Conservation (phyloP, 2,888 invertebrate genomes). For the Brenthis daphne region DNA sequence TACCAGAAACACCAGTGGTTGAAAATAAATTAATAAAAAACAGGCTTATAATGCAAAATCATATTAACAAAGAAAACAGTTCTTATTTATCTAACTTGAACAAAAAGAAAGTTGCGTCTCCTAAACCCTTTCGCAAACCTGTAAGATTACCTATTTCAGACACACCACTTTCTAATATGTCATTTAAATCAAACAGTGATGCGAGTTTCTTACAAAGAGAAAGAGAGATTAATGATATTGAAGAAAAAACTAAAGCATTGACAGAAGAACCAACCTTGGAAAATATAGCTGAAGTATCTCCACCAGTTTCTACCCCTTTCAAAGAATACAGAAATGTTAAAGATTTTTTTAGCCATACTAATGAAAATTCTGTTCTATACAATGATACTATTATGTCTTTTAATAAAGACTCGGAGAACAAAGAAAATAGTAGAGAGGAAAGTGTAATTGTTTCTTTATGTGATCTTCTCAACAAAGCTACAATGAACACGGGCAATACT, state of each 20-base stretch:
- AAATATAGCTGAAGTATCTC: constrained; percentile 60
- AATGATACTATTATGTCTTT: constrained; percentile 68
- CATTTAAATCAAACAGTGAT: constrained; percentile 67
- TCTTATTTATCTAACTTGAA: constrained; percentile 39
- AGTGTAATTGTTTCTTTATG: constrained; percentile 68
- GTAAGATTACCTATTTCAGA: constrained; percentile 47
- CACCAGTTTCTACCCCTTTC: constrained; percentile 68
- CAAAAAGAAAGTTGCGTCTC: constrained; percentile 40
- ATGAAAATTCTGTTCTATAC: constrained; percentile 51
- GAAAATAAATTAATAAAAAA: constrained; percentile 45
- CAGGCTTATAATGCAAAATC: constrained; percentile 44
- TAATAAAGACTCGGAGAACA: constrained; percentile 50
- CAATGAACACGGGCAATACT: constrained; percentile 49
- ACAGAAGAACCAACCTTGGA: constrained; percentile 53
- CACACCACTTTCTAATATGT: constrained; percentile 61
- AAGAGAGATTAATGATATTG: constrained; percentile 62
- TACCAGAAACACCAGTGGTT: constrained; percentile 61
- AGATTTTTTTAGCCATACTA: constrained; percentile 61
- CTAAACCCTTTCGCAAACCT: constrained; percentile 33
- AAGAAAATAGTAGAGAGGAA: constrained; percentile 58
- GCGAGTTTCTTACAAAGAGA: constrained; percentile 69
- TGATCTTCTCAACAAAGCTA: constrained; percentile 64
- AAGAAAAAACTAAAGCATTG: constrained; percentile 51
- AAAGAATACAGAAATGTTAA: constrained; percentile 63
- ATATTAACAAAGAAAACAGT: constrained; percentile 62